Conservation (phyloP, 2,888 invertebrate species). For the Entomobrya proxima region DNA sequence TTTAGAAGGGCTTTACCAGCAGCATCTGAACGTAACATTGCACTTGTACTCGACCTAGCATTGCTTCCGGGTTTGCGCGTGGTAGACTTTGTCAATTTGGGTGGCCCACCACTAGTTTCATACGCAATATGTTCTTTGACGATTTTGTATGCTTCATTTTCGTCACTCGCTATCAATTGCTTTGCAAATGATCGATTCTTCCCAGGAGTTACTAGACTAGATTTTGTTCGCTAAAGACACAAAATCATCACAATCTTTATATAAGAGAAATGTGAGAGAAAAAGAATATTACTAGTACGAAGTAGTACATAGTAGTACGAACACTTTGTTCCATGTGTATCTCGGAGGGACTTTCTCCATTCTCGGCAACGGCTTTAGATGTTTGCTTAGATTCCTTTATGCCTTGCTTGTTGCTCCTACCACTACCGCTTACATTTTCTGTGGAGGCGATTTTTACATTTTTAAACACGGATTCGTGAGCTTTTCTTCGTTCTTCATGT, state of each 20-base stretch:
- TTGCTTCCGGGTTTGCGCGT: not conserved
- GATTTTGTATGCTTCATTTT: constrained; percentile 37
- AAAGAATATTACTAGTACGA: too few relatives aligned
- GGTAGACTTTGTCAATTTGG: constrained; percentile 4
- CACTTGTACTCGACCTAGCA: not conserved
- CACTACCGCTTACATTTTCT: too few relatives aligned
- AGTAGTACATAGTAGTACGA: too few relatives aligned
- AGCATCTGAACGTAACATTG: constrained; percentile 6
- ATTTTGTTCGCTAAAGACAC: constrained; percentile 2
- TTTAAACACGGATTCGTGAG: constrained; percentile 45
- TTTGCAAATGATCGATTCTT: constrained; percentile 8
- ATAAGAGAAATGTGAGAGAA: too few relatives aligned
- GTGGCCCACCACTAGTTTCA: constrained; percentile 31
- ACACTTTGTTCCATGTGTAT: not conserved
- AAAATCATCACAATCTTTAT: too few relatives aligned
- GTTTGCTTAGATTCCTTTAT: too few relatives aligned
- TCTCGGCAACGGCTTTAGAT: too few relatives aligned
- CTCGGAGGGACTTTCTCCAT: not conserved
- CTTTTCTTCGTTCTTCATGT: constrained; percentile 31
- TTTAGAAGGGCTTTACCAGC: constrained; percentile 40
- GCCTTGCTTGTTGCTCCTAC: too few relatives aligned
- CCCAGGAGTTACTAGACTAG: not conserved
- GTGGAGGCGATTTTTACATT: too few relatives aligned
- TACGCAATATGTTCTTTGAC: constrained; percentile 49
- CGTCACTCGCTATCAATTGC: not conserved